Percentiles rank a stretch among this genome's conserved stretches.
These are phyloP conservation scores for Antheraea yamamai DNA, from an alignment of 2,888 invertebrate genomes.

Conservation along the genomic window DNA sequence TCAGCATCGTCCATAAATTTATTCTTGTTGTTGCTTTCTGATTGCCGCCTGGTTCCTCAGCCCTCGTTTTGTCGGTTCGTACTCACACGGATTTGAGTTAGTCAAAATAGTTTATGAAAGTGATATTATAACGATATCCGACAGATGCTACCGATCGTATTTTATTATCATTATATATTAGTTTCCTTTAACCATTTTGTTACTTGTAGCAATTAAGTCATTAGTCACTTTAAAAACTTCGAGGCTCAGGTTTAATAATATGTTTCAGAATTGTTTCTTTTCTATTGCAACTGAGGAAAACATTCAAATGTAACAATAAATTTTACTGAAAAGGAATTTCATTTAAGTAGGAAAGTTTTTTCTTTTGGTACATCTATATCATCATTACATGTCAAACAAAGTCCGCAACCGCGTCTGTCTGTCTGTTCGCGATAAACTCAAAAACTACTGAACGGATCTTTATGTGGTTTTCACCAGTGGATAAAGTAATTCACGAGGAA, in stretches of 20 bases:
- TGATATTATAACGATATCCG: constrained; percentile 15
- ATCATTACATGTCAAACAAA: no score
- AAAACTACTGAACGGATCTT: no score
- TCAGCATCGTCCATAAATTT: constrained; percentile 81
- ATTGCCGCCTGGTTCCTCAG: constrained; percentile 69
- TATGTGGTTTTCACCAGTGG: no score
- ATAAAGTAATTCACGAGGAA: no score
- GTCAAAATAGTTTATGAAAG: constrained; percentile 11
- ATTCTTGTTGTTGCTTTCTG: constrained; percentile 80
- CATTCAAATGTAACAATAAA: not conserved
- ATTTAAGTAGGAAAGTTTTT: not conserved
- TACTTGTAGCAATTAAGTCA: constrained; percentile 1
- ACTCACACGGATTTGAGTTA: constrained; percentile 13
- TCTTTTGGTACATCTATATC: not conserved
- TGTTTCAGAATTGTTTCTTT: no score
- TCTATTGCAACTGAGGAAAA: no score
- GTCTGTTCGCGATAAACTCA: no score
- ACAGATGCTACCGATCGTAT: constrained; percentile 11
- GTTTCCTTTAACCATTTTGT: constrained; percentile 14
- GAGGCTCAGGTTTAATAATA: not conserved
- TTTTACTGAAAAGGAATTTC: not conserved
- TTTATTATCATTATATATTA: constrained; percentile 8
- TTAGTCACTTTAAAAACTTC: not conserved
- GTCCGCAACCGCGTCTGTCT: no score
- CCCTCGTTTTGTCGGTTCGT: constrained; percentile 16